Evolutionary conservation across 2,888 invertebrate genomes (phyloP), one percentile per base, ranked within the genome.

Genomic region (Podotricha telesiphe): DNA sequence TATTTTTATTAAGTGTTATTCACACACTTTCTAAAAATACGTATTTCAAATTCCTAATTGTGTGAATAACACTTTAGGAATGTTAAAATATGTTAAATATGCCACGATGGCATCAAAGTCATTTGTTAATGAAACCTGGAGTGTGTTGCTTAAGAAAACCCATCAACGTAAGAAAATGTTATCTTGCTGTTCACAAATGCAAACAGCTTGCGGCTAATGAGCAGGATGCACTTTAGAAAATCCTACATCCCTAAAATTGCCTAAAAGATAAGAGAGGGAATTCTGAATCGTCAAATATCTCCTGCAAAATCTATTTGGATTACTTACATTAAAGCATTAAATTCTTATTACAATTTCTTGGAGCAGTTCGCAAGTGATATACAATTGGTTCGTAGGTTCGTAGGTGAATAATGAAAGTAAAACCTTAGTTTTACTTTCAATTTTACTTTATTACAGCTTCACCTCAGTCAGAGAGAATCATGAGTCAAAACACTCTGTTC

Each of bases 251-350:
- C 62, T 62, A 74, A 75, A 71, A 74, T 76, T 86, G 84, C 89
- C 90, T 89, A 88, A 91, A 89, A 89, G 90, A 90, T 89, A 91
- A 78, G 77, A 82, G 76, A 73, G 62, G 73, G 82, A 86, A 89
- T 89, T 89, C 87, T 87, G 87, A 88, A 89, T 89, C 84, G 85
- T 82, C 84, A 82, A 86, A 86, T 82, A 86, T 83, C 84, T 85
- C 85, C 82, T 86, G 83, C 55, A 10, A 55, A 45, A 53, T 48
- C 61, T 53, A 8, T 17, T 58, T 51, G 42, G 59, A 59, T 66
- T 48, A 58, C 45, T 17, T 40, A 58, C 37, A 45, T 59, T 45
- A 45, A 45, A 59, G 58, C 20, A 8, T 59, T 42, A 45, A 45
- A 17, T 45, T 45, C n/a, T 28, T 28, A 59, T 28, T 11, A 17